Evolutionary conservation across 2,113 vertebrate genomes (phyloP).

Genomic region (Trogon melanurus): DNA sequence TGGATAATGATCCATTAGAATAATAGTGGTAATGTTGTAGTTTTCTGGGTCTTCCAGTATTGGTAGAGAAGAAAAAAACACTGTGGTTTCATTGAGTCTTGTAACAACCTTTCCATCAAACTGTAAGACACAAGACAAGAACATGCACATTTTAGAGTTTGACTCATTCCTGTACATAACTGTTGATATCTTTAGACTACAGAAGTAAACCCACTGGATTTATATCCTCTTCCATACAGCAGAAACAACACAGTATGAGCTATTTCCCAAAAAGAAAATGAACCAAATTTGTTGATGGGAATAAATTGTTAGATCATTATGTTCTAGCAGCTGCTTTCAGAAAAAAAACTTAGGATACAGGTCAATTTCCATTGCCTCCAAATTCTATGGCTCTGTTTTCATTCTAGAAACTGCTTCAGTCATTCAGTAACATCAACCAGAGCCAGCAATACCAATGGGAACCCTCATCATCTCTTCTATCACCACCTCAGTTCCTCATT

Average conservation of each 20-base stretch:
- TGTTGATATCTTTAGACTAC: background rate
- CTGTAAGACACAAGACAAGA: slow-evolving; percentile 66
- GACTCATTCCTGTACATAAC: background rate
- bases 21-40: slow-evolving; percentile 76
- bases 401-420: background rate
- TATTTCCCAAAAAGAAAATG: background rate
- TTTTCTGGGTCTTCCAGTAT: slow-evolving; percentile 76
- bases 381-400: background rate
- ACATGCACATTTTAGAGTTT: background rate
- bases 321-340: background rate
- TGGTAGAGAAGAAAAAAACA: slow-evolving; percentile 85
- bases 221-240: background rate
- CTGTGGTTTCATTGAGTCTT: slow-evolving; percentile 78
- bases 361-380: background rate
- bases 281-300: background rate
- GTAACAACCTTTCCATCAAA: slow-evolving; percentile 63
- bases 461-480: background rate
- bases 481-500: background rate
- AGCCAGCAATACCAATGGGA: background rate
- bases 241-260: background rate
- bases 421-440: background rate
- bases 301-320: background rate
- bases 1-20: slow-evolving; percentile 85
- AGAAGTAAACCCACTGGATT: background rate
- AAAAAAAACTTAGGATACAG: background rate